Evolutionary conservation across 2,797 vertebrate species (phyloP), one percentile per base, ranked within the genome.

Genomic region (Dipus sagitta): DNA sequence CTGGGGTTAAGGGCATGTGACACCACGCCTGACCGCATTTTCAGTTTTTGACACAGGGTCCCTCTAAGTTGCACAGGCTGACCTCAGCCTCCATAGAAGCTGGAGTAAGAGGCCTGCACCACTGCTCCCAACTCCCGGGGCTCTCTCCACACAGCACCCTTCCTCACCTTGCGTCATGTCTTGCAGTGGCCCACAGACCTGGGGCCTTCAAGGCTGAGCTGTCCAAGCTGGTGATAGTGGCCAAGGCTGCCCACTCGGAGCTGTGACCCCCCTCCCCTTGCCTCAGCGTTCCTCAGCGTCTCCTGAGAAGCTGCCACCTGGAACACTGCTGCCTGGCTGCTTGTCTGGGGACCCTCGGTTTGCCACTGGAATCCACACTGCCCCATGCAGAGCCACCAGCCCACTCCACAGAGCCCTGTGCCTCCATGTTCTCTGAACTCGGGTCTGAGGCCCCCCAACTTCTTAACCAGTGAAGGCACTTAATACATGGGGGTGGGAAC

Each of bases 171-270:
- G 64, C 68, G 13, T 28, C 28, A 12, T 83, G 54, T 92, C 72
- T 96, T 71, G 52, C 91, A 99, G 99, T 99, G 98, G 98, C 98
- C 90, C 99, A 99, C 95, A 99, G 96, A 81, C 98, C 99, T 5
- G 99, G 99, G 60, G 99, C 98, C 92, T 99, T 99, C 98, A 99
- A 92, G 4, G 98, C 99, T 0, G 98, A 99, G 86, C 99, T 99
- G 34, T 99, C 99, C 94, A 99, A 99, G 91, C 97, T 99, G 89
- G 98, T 98, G 76, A 95, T 98, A 12, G 98, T 99, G 72, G 99
- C 99, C 93, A 98, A 97, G 95, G 98, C 98, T 0, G 79, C 93
- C 58, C 99, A 97, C 18, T 98, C 98, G 0, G 99, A 99, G 97
- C 98, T 99, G 97, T 99, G 98, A 99, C 72, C 17, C 0, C 11